phyloP scores from a whole-genome alignment of 2,888 invertebrate species.

The Napeogenes sylphis region DNA sequence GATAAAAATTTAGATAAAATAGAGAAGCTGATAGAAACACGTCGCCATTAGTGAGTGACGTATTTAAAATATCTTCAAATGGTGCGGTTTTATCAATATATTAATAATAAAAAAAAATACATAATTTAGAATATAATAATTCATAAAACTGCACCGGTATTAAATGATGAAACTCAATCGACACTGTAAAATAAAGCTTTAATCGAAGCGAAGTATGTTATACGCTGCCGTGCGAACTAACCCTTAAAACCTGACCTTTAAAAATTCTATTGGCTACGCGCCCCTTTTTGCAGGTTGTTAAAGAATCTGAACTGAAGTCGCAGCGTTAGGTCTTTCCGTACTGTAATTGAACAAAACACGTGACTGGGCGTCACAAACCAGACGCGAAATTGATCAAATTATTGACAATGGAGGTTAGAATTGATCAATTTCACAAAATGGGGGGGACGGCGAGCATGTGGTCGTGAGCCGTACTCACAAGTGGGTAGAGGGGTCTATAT shows the following conservation, averaged over 20 bases:
- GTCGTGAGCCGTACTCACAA: constrained; percentile 70
- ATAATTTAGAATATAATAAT: background rate
- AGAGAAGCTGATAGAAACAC: constrained; percentile 11
- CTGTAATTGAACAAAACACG: constrained; percentile 82
- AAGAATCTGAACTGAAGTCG: constrained; percentile 97
- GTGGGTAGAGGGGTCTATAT: constrained; percentile 69
- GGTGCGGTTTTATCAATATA: constrained; percentile 25
- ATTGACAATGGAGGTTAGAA: constrained; percentile 9
- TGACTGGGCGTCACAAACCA: constrained; percentile 45
- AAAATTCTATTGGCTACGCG: constrained; percentile 86
- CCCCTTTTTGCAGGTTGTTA: constrained; percentile 92
- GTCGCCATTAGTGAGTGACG: constrained; percentile 14
- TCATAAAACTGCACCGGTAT: constrained; percentile 59
- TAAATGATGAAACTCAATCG: constrained; percentile 59
- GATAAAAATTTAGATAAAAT: constrained; percentile 11
- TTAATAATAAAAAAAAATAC: background rate
- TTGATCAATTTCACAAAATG: constrained; percentile 34
- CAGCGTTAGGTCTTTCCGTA: constrained; percentile 97
- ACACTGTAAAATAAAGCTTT: constrained; percentile 58
- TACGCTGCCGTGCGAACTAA: constrained; percentile 66
- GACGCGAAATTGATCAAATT: constrained; percentile 26
- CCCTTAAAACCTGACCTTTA: constrained; percentile 62
- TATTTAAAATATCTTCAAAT: constrained; percentile 13
- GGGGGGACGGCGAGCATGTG: constrained; percentile 46
- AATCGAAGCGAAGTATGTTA: constrained; percentile 69